Percentiles rank a stretch among this genome's conserved stretches.
Conservation (phyloP, 2,888 invertebrate genomes). For the Hololepta plana region DNA sequence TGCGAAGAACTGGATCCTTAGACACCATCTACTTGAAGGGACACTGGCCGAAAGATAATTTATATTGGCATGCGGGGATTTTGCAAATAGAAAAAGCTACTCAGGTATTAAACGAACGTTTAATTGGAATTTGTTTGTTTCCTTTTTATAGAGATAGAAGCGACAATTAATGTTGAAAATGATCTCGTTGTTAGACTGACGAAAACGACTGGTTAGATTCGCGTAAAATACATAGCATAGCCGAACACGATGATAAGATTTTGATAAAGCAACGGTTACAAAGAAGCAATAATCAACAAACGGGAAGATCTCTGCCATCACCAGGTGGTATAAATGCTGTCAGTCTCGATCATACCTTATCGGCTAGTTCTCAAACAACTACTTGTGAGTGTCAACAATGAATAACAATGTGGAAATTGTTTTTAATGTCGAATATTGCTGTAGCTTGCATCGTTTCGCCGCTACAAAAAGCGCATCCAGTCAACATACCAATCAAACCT, state of each 20-base stretch:
- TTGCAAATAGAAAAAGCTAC: slow-evolving; percentile 62
- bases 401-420: too few relatives aligned
- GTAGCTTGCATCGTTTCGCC: slow-evolving; percentile 18
- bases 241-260: slow-evolving; percentile 37
- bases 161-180: slow-evolving; percentile 1
- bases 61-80: slow-evolving; percentile 46
- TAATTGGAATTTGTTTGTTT: slow-evolving; percentile 1
- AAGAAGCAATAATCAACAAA: slow-evolving; percentile 25
- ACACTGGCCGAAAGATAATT: slow-evolving; percentile 55
- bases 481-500: slow-evolving; percentile 36
- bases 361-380: slow-evolving; percentile 32
- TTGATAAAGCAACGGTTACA: slow-evolving; percentile 36
- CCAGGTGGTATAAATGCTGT: slow-evolving; percentile 15
- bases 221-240: slow-evolving; percentile 31
- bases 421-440: too few relatives aligned
- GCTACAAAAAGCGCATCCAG: slow-evolving; percentile 32
- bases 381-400: slow-evolving; percentile 13
- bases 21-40: slow-evolving; percentile 65
- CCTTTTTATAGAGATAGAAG: neutral
- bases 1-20: slow-evolving; percentile 59
- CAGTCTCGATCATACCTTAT: slow-evolving; percentile 30
- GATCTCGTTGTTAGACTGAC: slow-evolving; percentile 40
- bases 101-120: slow-evolving; percentile 34
- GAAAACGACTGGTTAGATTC: slow-evolving; percentile 34
- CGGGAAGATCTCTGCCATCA: slow-evolving; percentile 12